These are phyloP conservation scores for Microcebus lehilahytsara DNA, from an alignment of 2,113 vertebrate genomes.

Conservation along the genomic window DNA sequence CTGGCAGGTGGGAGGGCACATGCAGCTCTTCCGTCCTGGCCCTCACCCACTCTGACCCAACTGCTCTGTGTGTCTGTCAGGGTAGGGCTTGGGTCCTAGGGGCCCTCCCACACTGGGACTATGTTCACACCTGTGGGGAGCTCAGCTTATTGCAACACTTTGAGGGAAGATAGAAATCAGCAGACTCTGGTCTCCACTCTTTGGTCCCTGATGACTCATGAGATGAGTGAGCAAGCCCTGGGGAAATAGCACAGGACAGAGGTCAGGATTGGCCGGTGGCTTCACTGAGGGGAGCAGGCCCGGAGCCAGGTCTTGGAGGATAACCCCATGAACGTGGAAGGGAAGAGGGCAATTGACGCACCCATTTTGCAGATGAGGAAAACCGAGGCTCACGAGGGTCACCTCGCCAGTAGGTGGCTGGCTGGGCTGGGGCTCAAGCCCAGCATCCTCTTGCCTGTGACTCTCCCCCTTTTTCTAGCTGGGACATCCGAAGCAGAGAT, in stretches of 20 bases:
- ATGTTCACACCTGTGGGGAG: neutral
- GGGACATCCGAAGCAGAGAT: too few relatives aligned
- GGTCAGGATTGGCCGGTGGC: neutral
- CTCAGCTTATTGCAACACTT: neutral
- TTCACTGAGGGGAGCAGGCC: neutral
- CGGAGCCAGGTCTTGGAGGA: neutral
- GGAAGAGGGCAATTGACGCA: neutral
- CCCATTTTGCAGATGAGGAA: constrained; percentile 48
- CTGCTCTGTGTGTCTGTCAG: neutral
- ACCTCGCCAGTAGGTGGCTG: neutral
- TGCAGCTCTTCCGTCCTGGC: too few relatives aligned
- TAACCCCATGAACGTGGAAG: neutral
- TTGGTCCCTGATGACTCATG: neutral
- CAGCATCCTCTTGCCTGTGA: neutral
- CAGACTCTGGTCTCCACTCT: neutral
- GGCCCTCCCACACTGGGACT: neutral
- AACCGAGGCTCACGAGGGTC: neutral
- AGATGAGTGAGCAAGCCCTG: neutral
- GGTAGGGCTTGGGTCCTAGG: neutral
- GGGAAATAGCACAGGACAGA: neutral
- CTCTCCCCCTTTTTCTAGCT: too few relatives aligned
- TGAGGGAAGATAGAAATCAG: neutral
- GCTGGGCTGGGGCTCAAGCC: neutral
- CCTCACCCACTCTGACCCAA: neutral
- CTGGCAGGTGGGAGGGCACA: neutral